These are phyloP conservation scores for Gadus chalcogrammus DNA, from an alignment of 2,113 vertebrate genomes.

Conservation along the genomic window DNA sequence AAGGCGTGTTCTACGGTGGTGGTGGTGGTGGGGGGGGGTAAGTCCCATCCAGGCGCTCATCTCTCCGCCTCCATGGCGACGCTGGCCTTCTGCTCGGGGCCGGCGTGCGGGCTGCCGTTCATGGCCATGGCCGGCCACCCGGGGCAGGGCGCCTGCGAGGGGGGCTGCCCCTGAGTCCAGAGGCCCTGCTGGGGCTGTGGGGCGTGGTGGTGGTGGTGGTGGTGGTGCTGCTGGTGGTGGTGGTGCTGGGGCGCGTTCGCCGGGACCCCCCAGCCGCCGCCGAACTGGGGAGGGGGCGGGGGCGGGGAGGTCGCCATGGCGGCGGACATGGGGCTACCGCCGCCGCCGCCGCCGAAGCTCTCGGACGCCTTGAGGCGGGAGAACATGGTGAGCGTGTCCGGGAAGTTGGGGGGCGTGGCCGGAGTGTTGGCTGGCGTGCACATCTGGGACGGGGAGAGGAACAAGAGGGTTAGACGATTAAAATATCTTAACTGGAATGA, in stretches of 20 bases:
- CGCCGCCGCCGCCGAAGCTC: constrained; percentile 82
- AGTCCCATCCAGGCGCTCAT: constrained; percentile 77
- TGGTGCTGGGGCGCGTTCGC: constrained; percentile 68
- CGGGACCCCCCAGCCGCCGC: constrained; percentile 75
- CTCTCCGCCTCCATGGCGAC: constrained; percentile 95
- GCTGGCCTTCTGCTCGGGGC: constrained; percentile 87
- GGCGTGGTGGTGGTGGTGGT: constrained; percentile 8
- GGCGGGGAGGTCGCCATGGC: constrained; percentile 86
- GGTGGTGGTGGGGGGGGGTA: constrained; percentile 24
- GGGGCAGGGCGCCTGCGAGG: constrained; percentile 70
- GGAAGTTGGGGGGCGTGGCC: constrained; percentile 96
- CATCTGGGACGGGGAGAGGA: constrained; percentile 75
- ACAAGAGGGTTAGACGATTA: background rate
- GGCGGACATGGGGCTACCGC: constrained; percentile 76
- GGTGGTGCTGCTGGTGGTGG: too few relatives aligned
- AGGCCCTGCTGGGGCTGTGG: constrained; percentile 75
- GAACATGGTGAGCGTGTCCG: constrained; percentile 94
- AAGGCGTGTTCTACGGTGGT: background rate
- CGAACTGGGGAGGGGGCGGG: constrained; percentile 70
- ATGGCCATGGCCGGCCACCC: constrained; percentile 82
- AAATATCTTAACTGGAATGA: too few relatives aligned
- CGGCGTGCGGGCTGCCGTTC: constrained; percentile 57
- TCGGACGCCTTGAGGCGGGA: constrained; percentile 95
- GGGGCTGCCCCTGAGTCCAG: constrained; percentile 84
- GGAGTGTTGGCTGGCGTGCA: constrained; percentile 98